Evolutionary conservation across 2,797 vertebrate genomes (phyloP).

Genomic region (Lophotriccus pileatus): DNA sequence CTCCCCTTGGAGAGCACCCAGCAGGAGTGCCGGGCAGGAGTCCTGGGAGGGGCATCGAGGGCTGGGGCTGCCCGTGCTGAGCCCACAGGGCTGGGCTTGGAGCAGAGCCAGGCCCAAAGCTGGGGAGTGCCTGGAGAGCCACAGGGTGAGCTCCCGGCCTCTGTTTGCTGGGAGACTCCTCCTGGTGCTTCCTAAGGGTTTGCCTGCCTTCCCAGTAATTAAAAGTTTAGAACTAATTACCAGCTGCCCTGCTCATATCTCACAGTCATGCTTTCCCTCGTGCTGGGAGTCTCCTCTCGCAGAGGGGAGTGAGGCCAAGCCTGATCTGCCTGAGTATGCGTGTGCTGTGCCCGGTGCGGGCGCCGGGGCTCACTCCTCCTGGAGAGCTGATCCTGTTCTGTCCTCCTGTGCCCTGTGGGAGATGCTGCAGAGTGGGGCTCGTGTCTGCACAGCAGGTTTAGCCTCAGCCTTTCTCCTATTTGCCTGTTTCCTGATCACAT

Average conservation of each 20-base stretch:
- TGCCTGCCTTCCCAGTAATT: neutral
- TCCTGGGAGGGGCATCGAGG: neutral
- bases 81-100: fast-evolving
- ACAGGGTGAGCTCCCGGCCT: neutral
- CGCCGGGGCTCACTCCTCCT: neutral
- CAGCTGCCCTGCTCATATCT: neutral
- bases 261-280: neutral
- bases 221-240: neutral
- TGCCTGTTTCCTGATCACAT: neutral
- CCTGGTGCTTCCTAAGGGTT: neutral
- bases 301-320: neutral
- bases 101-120: neutral
- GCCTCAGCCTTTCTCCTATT: neutral
- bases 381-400: neutral
- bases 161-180: neutral
- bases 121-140: neutral
- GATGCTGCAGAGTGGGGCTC: neutral
- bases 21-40: neutral
- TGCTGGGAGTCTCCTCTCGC: neutral
- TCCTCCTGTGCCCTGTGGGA: neutral
- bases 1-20: neutral
- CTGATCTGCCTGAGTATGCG: neutral
- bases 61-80: neutral
- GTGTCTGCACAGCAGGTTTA: too few relatives aligned
- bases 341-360: neutral